These are phyloP conservation scores for Crioceris asparagi DNA, from an alignment of 2,888 invertebrate genomes.

Conservation along the genomic window DNA sequence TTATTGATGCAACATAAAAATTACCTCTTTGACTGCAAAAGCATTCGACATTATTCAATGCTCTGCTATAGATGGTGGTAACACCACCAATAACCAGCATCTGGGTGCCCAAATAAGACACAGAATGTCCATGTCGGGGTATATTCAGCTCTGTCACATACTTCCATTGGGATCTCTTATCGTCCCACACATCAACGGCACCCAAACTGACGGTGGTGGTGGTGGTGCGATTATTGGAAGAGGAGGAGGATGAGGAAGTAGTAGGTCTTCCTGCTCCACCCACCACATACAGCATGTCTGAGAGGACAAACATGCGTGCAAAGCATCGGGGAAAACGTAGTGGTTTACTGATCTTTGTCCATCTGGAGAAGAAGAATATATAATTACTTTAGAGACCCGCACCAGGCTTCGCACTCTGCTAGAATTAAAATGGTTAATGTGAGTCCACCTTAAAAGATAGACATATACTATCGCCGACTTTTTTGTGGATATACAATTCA, in stretches of 20 bases:
- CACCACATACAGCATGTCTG: slow-evolving; percentile 51
- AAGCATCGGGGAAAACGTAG: slow-evolving; percentile 46
- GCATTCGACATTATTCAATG: slow-evolving; percentile 55
- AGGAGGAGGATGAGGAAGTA: too few relatives aligned
- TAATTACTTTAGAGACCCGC: background rate
- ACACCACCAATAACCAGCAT: slow-evolving; percentile 56
- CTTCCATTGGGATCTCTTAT: slow-evolving; percentile 45
- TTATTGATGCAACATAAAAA: too few relatives aligned
- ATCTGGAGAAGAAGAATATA: slow-evolving; percentile 34
- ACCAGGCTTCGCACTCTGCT: background rate
- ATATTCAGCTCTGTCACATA: slow-evolving; percentile 50
- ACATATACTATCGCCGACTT: too few relatives aligned
- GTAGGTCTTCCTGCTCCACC: slow-evolving; percentile 59
- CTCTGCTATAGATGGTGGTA: slow-evolving; percentile 52
- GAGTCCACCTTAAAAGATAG: too few relatives aligned
- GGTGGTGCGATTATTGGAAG: slow-evolving; percentile 31
- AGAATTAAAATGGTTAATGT: background rate
- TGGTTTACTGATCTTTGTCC: slow-evolving; percentile 44
- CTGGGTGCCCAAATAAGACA: slow-evolving; percentile 52
- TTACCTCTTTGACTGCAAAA: slow-evolving; percentile 48
- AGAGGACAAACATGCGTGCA: slow-evolving; percentile 43
- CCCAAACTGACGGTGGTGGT: slow-evolving; percentile 46
- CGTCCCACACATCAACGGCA: slow-evolving; percentile 51
- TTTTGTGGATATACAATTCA: too few relatives aligned
- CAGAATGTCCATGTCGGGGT: slow-evolving; percentile 54